Evolutionary conservation across 2,113 vertebrate genomes (phyloP).

Genomic region (Psilopsiagon aymara): DNA sequence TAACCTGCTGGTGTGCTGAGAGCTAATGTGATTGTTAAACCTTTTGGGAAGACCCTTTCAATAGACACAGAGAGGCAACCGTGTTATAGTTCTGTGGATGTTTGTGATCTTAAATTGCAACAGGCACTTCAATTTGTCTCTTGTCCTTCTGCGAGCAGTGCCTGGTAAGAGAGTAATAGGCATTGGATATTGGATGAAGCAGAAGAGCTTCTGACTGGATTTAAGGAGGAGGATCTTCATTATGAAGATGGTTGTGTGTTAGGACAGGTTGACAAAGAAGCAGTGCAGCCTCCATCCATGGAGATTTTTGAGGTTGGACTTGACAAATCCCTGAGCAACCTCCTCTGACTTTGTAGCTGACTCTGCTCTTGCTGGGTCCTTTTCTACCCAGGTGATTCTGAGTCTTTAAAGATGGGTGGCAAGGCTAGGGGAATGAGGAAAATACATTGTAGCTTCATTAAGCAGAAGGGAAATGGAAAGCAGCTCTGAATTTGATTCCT

Average conservation of each 20-base stretch:
- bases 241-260: rapidly evolving
- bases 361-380: not conserved
- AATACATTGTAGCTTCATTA: not conserved
- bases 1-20: not conserved
- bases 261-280: not conserved
- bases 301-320: not conserved
- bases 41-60: not conserved
- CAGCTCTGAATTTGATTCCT: not conserved
- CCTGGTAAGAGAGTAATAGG: not conserved
- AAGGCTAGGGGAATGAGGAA: not conserved
- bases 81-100: rapidly evolving
- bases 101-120: not conserved
- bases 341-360: not conserved
- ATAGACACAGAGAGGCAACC: not conserved
- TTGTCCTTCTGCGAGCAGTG: not conserved
- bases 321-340: not conserved
- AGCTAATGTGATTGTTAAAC: not conserved
- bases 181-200: rapidly evolving
- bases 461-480: not conserved
- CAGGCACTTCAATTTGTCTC: not conserved
- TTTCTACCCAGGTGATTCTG: not conserved
- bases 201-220: not conserved
- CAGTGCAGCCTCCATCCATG: not conserved
- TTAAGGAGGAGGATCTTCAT: not conserved
- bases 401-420: not conserved